Conservation (phyloP, 2,113 vertebrate species). For the Halcyon senegalensis region DNA sequence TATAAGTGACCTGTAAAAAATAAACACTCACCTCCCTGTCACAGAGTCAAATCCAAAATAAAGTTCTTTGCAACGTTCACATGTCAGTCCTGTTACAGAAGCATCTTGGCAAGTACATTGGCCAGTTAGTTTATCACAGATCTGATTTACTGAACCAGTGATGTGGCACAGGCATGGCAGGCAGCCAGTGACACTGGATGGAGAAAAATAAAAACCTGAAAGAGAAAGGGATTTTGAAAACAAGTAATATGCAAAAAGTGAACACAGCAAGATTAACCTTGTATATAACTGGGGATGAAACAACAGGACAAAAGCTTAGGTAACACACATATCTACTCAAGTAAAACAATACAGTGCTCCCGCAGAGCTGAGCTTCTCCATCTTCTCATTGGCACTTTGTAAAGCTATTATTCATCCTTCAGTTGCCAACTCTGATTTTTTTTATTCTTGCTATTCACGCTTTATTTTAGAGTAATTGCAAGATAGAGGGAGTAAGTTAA, state of each 20-base stretch:
- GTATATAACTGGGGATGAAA: not conserved
- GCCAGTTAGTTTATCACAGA: slow-evolving; percentile 80
- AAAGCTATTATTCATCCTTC: not conserved
- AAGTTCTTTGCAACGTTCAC: slow-evolving; percentile 81
- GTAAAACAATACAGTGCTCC: not conserved
- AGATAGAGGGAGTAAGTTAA: not conserved
- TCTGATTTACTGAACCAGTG: slow-evolving; percentile 75
- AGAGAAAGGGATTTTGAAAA: not conserved
- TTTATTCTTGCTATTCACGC: not conserved
- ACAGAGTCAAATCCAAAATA: slow-evolving; percentile 87
- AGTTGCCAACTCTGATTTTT: not conserved
- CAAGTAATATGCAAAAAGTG: not conserved
- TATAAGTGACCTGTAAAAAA: not conserved
- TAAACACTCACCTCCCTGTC: slow-evolving; percentile 81
- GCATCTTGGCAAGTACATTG: slow-evolving; percentile 82
- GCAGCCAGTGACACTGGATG: slow-evolving; percentile 67
- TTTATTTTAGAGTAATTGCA: not conserved
- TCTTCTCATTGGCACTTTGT: not conserved
- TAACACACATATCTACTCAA: not conserved
- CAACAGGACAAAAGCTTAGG: not conserved
- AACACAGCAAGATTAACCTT: not conserved
- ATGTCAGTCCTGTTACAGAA: slow-evolving; percentile 81
- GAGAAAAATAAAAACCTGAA: slow-evolving; percentile 84
- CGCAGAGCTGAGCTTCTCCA: not conserved
- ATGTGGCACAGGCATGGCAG: slow-evolving; percentile 85